Evolutionary conservation across 2,888 invertebrate genomes (phyloP).

Genomic region (Chloroclystis v-ata): DNA sequence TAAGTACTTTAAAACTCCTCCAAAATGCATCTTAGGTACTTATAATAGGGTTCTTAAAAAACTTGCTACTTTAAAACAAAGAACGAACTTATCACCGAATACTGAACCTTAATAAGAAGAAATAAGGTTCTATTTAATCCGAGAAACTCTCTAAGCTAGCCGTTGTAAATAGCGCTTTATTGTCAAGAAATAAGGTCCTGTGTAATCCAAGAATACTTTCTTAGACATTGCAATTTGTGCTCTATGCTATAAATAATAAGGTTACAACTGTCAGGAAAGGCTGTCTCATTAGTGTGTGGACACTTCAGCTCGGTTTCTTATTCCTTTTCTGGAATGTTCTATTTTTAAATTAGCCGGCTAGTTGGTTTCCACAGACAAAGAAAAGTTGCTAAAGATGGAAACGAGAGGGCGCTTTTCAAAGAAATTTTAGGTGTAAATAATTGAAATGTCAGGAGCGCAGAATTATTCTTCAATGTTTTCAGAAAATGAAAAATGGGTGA

Average conservation of each 20-base stretch:
- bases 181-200: no score
- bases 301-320: slow-evolving; percentile 5
- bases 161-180: no score
- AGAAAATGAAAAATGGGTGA: no score
- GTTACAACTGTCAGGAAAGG: no score
- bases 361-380: slow-evolving; percentile 2
- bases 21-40: slow-evolving; percentile 3
- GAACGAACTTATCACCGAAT: no score
- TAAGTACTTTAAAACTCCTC: neutral
- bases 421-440: neutral
- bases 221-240: no score
- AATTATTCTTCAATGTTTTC: no score
- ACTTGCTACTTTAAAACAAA: no score
- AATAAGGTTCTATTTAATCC: slow-evolving; percentile 1
- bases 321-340: slow-evolving; percentile 3
- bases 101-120: no score
- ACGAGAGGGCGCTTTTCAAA: neutral
- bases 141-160: neutral
- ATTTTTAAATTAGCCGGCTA: slow-evolving; percentile 4
- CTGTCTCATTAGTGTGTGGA: slow-evolving; percentile 4
- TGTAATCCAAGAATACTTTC: no score
- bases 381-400: neutral
- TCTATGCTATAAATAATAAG: no score
- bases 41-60: neutral
- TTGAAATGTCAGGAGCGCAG: neutral